Base-by-base conservation (phyloP, 1,140 invertebrate species). In the Neodiprion pinetum region DNA sequence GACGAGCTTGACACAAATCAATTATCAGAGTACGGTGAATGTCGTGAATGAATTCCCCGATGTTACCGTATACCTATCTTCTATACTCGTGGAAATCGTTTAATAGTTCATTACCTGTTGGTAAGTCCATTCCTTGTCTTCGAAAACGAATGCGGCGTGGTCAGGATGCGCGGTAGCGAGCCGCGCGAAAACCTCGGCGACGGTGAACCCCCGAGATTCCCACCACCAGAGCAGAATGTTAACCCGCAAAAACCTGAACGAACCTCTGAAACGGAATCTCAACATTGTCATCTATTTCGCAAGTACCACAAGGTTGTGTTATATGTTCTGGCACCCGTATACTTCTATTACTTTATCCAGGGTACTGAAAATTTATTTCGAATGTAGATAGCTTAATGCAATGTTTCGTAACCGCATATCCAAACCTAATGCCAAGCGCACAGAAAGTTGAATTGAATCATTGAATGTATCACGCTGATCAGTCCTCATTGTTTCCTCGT, bases 81-180 rank as follows among this genome's bases (percentile, higher is more conserved):
- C 28, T 40, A 40, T 40, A 40, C 1, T 40, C 28, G 28, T 40
- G 28, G 0, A 40, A 40, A 40, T 40, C 5, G 28, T 40, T 40
- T 5, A 40, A 40, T 2, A 40, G 28, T 40, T 40, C 28, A 5
- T 40, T 85, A 93, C 94, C 86, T 94, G 85, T 75, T 89, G 82
- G 82, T 92, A 97, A 1, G 93, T 96, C 90, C 95, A 92, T 10
- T 89, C 84, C 75, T 92, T 87, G 70, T 95, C 92, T 77, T 94
- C 93, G 84, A 93, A 94, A 47, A 95, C 88, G 67, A 95, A 94
- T 7, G 92, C 93, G 7, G 92, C 83, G 83, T 94, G 95, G 9
- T 93, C 84, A 0, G 93, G 94, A 70, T 90, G 85, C 80, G 88
- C 89, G 21, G 87, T 86, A 0, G 90, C 91, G 2, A 89, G 83